A percentile compares a stretch with the other conserved stretches of the same genome.
Evolutionary conservation across 1,140 invertebrate genomes (phyloP).

Genomic region (Chlorops oryzae): DNA sequence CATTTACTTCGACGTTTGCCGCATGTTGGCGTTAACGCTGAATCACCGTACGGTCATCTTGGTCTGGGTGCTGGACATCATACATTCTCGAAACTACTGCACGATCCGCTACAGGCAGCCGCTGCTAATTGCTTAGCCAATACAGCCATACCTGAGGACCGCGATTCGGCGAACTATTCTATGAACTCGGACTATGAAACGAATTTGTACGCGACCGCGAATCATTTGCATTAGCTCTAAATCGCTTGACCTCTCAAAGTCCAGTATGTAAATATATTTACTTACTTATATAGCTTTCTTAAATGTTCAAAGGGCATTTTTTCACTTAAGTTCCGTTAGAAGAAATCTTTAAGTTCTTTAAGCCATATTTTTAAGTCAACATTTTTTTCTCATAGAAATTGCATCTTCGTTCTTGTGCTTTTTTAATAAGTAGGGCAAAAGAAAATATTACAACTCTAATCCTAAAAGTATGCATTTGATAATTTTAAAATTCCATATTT

Average conservation of each 20-base stretch:
- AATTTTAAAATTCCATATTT: no score
- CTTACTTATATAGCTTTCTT: no score
- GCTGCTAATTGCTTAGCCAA: constrained; percentile 3
- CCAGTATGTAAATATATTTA: not conserved
- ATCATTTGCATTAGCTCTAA: not conserved
- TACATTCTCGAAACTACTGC: constrained; percentile 50
- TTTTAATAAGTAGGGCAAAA: no score
- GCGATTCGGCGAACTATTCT: constrained; percentile 57
- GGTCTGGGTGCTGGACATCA: constrained; percentile 34
- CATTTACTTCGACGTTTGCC: constrained; percentile 11
- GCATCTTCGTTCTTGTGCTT: no score
- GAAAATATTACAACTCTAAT: no score
- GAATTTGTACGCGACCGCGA: not conserved
- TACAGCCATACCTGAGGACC: constrained; percentile 40
- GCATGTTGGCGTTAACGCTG: constrained; percentile 10
- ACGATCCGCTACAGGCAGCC: constrained; percentile 16
- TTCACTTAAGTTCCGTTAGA: no score
- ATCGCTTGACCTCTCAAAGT: not conserved
- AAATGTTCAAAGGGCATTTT: no score
- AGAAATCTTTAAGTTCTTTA: no score
- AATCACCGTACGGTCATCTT: constrained; percentile 18
- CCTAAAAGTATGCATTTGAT: no score
- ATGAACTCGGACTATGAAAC: constrained; percentile 54
- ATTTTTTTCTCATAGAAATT: no score
- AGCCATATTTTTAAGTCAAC: no score